phyloP scores from a whole-genome alignment of 1,140 invertebrate genomes.

The Drosophila repleta region DNA sequence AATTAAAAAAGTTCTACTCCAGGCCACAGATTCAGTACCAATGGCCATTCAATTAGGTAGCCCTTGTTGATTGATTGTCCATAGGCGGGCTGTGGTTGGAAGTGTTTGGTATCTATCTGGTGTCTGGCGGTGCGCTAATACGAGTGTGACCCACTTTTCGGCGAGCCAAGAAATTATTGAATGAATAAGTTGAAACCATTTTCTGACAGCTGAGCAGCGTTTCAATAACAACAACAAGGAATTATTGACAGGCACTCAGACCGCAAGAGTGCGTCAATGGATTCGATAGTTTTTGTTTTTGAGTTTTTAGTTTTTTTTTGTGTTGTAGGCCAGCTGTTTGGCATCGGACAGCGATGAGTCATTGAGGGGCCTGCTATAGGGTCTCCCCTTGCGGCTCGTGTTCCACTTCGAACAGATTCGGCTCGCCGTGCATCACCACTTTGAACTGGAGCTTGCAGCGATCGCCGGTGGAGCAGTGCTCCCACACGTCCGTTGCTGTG shows the following conservation, averaged over 20 bases:
- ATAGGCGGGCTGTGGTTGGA: constrained; percentile 22
- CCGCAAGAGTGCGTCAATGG: constrained; percentile 68
- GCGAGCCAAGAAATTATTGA: constrained; percentile 64
- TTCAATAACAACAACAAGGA: constrained; percentile 18
- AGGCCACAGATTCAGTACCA: constrained; percentile 8
- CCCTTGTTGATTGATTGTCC: constrained; percentile 71
- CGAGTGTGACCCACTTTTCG: constrained; percentile 61
- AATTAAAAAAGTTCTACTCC: constrained; percentile 54
- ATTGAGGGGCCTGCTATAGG: background rate
- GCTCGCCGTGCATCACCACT: constrained; percentile 35
- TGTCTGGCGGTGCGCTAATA: constrained; percentile 16
- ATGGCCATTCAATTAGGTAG: constrained; percentile 61
- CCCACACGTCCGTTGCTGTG: constrained; percentile 29
- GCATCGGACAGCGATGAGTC: constrained; percentile 34
- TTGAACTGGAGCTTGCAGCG: constrained; percentile 28
- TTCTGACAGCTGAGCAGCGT: constrained; percentile 49
- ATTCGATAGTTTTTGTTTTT: constrained; percentile 28
- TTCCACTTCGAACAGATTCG: constrained; percentile 29
- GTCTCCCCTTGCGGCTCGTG: constrained; percentile 2
- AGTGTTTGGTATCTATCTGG: constrained; percentile 11
- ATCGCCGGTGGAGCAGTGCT: constrained; percentile 14
- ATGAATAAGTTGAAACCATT: constrained; percentile 55
- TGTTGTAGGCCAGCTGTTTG: constrained; percentile 47
- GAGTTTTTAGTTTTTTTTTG: background rate
- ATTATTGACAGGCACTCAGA: constrained; percentile 75